These are phyloP conservation scores for Hystrix brachyura DNA, from an alignment of 2,113 vertebrate species.

Conservation along the genomic window DNA sequence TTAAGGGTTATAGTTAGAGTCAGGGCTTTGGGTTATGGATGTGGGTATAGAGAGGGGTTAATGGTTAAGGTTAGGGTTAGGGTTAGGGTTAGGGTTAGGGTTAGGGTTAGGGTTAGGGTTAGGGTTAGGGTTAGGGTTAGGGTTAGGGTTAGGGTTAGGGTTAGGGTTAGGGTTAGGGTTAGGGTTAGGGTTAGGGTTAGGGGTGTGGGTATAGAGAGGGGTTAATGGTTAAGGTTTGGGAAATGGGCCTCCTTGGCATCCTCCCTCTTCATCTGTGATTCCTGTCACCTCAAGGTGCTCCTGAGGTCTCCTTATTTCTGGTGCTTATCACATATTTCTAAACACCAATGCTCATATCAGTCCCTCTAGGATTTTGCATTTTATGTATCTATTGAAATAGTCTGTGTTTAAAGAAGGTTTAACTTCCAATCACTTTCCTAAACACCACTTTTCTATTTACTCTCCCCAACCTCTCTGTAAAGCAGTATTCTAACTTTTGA, in stretches of 20 bases:
- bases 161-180: too few relatives aligned
- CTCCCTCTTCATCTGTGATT: too few relatives aligned
- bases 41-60: too few relatives aligned
- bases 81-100: too few relatives aligned
- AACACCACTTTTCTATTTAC: neutral
- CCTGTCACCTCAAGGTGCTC: neutral
- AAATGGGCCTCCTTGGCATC: too few relatives aligned
- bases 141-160: too few relatives aligned
- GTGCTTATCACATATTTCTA: fast-evolving
- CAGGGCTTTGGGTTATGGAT: too few relatives aligned
- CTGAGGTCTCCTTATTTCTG: neutral
- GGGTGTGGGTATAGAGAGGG: too few relatives aligned
- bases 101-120: too few relatives aligned
- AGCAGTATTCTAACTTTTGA: neutral
- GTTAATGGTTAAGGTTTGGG: neutral
- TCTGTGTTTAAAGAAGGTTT: neutral
- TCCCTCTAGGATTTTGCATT: neutral
- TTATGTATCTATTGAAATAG: neutral
- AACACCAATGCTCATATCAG: neutral
- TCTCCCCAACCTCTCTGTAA: fast-evolving
- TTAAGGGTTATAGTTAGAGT: neutral
- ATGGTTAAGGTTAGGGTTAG: neutral
- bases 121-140: neutral
- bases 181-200: too few relatives aligned
- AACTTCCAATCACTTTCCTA: neutral